A percentile compares a stretch with the other conserved stretches of the same genome.
These are phyloP conservation scores for Bombylius major DNA, from an alignment of 2,888 invertebrate species.

Conservation along the genomic window DNA sequence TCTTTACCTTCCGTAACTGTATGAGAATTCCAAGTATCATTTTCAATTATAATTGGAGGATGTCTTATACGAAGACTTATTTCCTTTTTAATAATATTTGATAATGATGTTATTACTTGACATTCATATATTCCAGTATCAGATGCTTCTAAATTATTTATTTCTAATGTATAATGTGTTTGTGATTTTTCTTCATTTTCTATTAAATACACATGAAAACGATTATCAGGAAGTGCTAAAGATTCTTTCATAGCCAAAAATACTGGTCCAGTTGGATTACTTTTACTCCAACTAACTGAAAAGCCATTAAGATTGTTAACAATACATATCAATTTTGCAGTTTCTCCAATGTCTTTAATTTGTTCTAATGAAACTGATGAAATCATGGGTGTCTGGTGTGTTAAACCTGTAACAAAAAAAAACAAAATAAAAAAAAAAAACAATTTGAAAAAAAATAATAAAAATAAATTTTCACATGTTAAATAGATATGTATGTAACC, in stretches of 20 bases:
- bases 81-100: constrained; percentile 26
- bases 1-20: constrained; percentile 28
- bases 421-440: not conserved
- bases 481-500: too few species aligned
- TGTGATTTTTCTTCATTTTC: constrained; percentile 21
- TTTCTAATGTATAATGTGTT: constrained; percentile 28
- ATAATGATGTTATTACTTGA: constrained; percentile 30
- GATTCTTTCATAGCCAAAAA: constrained; percentile 29
- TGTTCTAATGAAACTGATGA: constrained; percentile 12
- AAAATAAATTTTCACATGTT: too few species aligned
- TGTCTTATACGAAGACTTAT: constrained; percentile 30
- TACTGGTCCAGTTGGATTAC: constrained; percentile 24
- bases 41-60: constrained; percentile 29
- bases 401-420: constrained; percentile 5
- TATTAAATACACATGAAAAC: constrained; percentile 25
- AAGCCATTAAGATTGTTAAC: constrained; percentile 28
- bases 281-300: constrained; percentile 32
- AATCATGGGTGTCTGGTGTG: constrained; percentile 10
- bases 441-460: too few species aligned
- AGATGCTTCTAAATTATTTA: constrained; percentile 27
- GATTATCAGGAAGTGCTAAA: constrained; percentile 27
- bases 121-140: constrained; percentile 35
- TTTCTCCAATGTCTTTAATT: constrained; percentile 24
- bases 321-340: constrained; percentile 31
- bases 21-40: constrained; percentile 23